Base-by-base conservation (phyloP, 2,888 invertebrate species). In the Scelioninae gen. 1 region DNA sequence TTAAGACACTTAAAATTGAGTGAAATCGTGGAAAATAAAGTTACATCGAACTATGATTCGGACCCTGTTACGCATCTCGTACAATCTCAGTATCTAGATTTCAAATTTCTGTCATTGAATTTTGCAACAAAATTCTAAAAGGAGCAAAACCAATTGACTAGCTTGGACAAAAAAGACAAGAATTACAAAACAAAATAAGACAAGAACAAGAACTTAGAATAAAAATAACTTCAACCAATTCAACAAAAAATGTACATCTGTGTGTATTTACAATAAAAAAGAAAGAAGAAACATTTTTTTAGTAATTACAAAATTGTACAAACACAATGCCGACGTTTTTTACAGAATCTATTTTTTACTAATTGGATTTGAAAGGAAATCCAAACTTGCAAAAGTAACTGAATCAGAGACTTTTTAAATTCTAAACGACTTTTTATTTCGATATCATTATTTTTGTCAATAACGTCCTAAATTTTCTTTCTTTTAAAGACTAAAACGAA, bases 201-300 rank as follows among this genome's bases (percentile, higher is more conserved):
- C 23, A 23, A 23, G 23, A 23, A 23, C 60, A 66, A 58, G 58
- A 66, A 56, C 32, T 75, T 40, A 66, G 34, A 66, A 23, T 23
- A 23, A 60, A 49, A 45, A 13, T 66, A 76, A 60, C n/a, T 66
- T 76, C 68, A 68, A 76, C 66, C 60, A 68, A 68, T 76, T 76
- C 68, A 76, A 76, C 76, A 76, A 76, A 68, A 34, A 76, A 76
- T 76, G 51, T 76, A 76, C 40, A 13, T 29, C 11, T 62, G 11
- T 11, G 45, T 32, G 29, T 76, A 76, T 66, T 66, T 66, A 76
- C 75, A 76, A 76, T 49, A 38, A 69, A 69, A 69, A 47, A 11
- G 32, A 29, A 47, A 34, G 34, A 31, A 23, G n/a, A 47, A 15
- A 69, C 29, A 68, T 9, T 23, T 23, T n/a, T 23, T 23, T 23